Evolutionary conservation across 2,888 invertebrate species (phyloP).

Genomic region (Parnassius smintheus): DNA sequence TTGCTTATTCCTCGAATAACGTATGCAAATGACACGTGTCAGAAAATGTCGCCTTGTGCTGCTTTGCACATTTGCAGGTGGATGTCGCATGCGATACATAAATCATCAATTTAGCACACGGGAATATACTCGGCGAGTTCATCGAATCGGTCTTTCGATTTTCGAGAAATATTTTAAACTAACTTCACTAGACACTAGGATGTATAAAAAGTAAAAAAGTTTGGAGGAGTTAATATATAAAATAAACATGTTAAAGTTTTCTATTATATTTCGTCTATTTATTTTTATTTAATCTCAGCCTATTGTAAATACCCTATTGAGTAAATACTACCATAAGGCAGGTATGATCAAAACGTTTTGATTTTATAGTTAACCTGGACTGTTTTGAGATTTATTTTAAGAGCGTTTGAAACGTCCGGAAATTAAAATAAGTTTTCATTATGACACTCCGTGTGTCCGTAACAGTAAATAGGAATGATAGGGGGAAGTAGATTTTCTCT

Average conservation of each 20-base stretch:
- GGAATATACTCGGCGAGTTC: slow-evolving; percentile 52
- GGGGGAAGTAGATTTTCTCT: no score
- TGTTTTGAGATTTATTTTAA: no score
- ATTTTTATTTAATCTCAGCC: no score
- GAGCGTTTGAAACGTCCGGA: no score
- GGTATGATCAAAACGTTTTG: no score
- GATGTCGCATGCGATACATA: slow-evolving; percentile 52
- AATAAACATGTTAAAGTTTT: neutral
- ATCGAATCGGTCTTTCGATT: slow-evolving; percentile 61
- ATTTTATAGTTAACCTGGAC: no score
- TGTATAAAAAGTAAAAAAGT: slow-evolving; percentile 23
- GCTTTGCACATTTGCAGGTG: slow-evolving; percentile 39
- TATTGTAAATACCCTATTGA: no score
- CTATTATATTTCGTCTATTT: no score
- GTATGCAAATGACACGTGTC: slow-evolving; percentile 29
- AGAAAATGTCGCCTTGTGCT: slow-evolving; percentile 32
- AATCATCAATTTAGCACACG: slow-evolving; percentile 69
- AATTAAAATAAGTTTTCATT: no score
- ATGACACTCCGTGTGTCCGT: no score
- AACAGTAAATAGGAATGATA: no score
- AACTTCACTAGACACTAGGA: slow-evolving; percentile 31
- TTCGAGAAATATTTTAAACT: slow-evolving; percentile 53
- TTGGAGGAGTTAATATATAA: slow-evolving; percentile 29
- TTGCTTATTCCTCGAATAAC: slow-evolving; percentile 25
- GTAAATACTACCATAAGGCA: no score